Percentiles rank a stretch among this genome's conserved stretches.
These are phyloP conservation scores for Brachystomella parvula DNA, from an alignment of 1,140 invertebrate genomes.

Conservation along the genomic window DNA sequence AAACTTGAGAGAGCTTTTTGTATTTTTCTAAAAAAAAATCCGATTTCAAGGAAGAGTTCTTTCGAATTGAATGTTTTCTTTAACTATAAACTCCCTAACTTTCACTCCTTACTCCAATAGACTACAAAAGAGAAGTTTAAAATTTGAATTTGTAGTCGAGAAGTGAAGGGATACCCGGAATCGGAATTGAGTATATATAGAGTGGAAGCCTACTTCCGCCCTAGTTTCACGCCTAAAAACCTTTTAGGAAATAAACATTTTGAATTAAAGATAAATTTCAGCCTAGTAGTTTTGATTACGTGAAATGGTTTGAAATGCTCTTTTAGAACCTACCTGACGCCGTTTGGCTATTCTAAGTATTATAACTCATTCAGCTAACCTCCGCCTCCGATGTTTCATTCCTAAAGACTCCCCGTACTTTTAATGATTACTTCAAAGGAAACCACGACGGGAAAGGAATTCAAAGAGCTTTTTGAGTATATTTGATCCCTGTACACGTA, in stretches of 20 bases:
- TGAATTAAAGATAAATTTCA: background rate
- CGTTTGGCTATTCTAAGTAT: background rate
- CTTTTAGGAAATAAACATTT: slow-evolving; percentile 1
- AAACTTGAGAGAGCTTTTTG: no score
- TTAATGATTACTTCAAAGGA: background rate
- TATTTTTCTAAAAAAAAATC: background rate
- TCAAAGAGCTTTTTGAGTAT: no score
- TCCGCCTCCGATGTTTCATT: background rate
- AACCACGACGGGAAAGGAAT: background rate
- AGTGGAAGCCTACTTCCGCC: background rate
- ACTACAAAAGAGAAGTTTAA: no score
- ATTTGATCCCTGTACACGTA: no score
- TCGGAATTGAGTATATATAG: background rate
- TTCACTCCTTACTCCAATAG: background rate
- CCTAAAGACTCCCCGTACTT: no score
- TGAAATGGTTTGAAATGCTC: background rate
- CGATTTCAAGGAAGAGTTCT: slow-evolving; percentile 3
- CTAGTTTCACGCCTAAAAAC: no score
- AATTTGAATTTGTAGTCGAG: no score
- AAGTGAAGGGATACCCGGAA: no score
- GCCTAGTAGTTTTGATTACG: background rate
- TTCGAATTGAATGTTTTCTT: slow-evolving; percentile 7
- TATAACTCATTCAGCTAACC: slow-evolving; percentile 3
- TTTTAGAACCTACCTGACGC: background rate
- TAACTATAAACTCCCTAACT: background rate